A percentile compares a stretch with the other conserved stretches of the same genome.
Conservation (phyloP, 1,140 invertebrate genomes). For the Homalodisca vitripennis region DNA sequence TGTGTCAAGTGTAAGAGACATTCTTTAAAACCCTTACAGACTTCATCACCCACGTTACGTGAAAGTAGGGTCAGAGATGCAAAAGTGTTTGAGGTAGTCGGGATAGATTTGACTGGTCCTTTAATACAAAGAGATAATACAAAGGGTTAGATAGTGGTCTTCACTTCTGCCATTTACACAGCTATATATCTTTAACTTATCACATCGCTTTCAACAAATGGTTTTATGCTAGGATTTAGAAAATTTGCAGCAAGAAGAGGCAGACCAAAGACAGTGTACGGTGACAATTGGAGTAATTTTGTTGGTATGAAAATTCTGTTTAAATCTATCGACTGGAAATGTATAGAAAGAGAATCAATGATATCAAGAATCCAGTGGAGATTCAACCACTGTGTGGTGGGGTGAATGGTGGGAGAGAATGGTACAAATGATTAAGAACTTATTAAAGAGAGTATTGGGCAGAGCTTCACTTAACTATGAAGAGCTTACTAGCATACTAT, state of each 20-base stretch:
- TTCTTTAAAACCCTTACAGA: no score
- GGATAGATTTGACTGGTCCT: no score
- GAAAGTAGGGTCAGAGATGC: no score
- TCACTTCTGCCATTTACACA: conserved; percentile 41
- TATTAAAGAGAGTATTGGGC: not conserved
- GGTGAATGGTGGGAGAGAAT: conserved; percentile 41
- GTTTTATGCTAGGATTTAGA: not conserved
- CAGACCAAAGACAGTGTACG: not conserved
- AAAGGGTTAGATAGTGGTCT: not conserved
- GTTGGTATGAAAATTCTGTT: not conserved
- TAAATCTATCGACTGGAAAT: not conserved
- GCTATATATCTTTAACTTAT: conserved; percentile 47
- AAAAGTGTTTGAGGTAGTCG: no score
- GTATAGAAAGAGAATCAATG: not conserved
- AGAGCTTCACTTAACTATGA: conserved; percentile 2
- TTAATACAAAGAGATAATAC: no score
- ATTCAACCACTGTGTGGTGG: conserved; percentile 47
- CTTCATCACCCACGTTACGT: no score
- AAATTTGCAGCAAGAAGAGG: not conserved
- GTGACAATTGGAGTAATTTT: conserved; percentile 48
- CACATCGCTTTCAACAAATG: conserved; percentile 38
- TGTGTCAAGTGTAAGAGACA: no score
- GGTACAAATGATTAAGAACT: conserved; percentile 32
- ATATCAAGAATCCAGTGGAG: conserved; percentile 42
- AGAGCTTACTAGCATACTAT: conserved; percentile 44